Percentiles rank a stretch among this genome's conserved stretches.
Conservation (phyloP, 64 coral and sea anemone species). For the Stichodactyla helianthus region DNA sequence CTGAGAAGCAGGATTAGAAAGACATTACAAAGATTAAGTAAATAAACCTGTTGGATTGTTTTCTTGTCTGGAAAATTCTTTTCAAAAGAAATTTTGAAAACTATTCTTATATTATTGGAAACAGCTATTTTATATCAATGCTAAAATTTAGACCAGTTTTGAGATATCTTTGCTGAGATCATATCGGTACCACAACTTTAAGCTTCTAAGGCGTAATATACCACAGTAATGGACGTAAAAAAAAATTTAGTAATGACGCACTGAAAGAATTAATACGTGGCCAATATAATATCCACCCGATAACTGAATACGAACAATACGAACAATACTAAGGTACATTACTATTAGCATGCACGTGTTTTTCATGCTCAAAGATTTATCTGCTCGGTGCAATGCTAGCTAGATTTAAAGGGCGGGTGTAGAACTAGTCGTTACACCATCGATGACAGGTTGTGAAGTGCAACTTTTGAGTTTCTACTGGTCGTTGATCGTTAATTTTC, state of each 20-base stretch:
- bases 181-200: not conserved
- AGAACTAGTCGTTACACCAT: no score
- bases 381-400: no score
- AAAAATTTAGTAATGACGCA: not conserved
- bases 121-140: not conserved
- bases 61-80: not conserved
- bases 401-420: no score
- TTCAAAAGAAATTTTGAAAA: not conserved
- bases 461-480: no score
- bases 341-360: no score
- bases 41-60: not conserved
- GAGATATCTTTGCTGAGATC: not conserved
- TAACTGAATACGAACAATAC: no score
- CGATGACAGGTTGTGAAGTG: no score
- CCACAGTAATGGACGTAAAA: not conserved
- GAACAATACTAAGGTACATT: no score
- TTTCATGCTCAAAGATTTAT: no score
- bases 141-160: not conserved
- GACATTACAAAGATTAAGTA: not conserved
- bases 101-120: not conserved
- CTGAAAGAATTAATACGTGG: not conserved
- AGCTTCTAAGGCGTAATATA: not conserved
- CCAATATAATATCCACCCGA: no score
- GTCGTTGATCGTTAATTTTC: no score
- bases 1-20: not conserved